Conservation (phyloP, 1,140 invertebrate species). For the Gryllus bimaculatus region DNA sequence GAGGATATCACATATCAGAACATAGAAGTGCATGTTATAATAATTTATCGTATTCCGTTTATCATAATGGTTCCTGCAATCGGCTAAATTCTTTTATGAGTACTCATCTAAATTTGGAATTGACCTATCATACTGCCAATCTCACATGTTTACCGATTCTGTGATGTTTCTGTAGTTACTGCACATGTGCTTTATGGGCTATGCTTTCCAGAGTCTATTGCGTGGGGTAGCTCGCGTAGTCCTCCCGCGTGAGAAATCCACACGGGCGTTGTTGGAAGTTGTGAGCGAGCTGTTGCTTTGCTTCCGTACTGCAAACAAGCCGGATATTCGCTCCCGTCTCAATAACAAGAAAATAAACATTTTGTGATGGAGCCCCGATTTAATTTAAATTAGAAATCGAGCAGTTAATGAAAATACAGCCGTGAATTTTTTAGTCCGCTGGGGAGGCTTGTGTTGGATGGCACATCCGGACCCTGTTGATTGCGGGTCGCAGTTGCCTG, state of each 20-base stretch:
- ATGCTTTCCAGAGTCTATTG: no score
- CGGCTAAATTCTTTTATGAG: no score
- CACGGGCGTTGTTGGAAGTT: background rate
- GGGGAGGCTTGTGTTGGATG: background rate
- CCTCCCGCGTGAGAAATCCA: background rate
- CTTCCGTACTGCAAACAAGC: background rate
- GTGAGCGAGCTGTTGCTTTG: background rate
- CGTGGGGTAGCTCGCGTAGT: background rate
- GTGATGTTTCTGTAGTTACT: background rate
- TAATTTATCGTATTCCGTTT: no score
- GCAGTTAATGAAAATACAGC: background rate
- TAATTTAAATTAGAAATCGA: constrained; percentile 1
- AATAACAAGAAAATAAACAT: background rate
- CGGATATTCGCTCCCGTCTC: background rate
- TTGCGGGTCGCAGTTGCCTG: background rate
- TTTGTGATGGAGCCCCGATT: background rate
- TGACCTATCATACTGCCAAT: no score
- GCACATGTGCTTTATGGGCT: background rate
- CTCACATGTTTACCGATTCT: background rate
- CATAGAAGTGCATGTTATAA: no score
- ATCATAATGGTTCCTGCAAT: no score
- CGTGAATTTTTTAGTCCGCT: background rate
- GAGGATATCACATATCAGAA: no score
- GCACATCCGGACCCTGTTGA: background rate
- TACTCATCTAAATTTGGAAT: no score